Percentiles rank a stretch among this genome's conserved stretches.
phyloP scores from a whole-genome alignment of 2,797 vertebrate genomes.

The Clamator glandarius region DNA sequence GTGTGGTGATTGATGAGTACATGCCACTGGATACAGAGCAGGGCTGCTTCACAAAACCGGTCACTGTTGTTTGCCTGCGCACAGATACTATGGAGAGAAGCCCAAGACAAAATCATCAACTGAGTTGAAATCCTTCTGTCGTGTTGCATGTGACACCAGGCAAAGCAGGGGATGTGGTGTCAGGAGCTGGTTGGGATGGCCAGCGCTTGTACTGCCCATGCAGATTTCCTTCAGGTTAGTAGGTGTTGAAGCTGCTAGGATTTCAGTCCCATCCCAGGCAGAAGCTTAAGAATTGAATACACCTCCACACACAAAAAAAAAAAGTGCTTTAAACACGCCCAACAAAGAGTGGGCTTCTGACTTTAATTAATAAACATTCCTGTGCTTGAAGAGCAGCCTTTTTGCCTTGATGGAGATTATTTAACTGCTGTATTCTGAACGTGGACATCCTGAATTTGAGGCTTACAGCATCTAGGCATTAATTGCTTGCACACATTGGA shows the following conservation, averaged over 20 bases:
- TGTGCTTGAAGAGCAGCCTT: background rate
- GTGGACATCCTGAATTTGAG: background rate
- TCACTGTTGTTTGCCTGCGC: background rate
- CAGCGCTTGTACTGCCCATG: accelerated
- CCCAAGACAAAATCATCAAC: background rate
- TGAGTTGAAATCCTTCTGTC: background rate
- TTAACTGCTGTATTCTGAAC: background rate
- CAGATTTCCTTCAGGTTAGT: background rate
- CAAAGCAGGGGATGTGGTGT: accelerated
- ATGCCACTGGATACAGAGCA: background rate
- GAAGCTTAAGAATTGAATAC: background rate
- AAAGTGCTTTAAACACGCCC: background rate
- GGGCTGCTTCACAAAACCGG: background rate
- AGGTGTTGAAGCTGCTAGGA: background rate
- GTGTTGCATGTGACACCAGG: background rate
- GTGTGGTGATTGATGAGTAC: background rate
- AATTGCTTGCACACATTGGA: background rate
- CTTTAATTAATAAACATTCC: background rate
- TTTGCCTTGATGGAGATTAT: background rate
- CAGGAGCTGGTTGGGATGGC: background rate
- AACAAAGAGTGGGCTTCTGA: background rate
- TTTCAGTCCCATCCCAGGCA: background rate
- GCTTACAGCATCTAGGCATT: background rate
- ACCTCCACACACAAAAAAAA: background rate
- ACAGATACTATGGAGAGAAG: background rate